Base-by-base conservation (phyloP, 2,797 vertebrate genomes). In the Gobio occitaniae region DNA sequence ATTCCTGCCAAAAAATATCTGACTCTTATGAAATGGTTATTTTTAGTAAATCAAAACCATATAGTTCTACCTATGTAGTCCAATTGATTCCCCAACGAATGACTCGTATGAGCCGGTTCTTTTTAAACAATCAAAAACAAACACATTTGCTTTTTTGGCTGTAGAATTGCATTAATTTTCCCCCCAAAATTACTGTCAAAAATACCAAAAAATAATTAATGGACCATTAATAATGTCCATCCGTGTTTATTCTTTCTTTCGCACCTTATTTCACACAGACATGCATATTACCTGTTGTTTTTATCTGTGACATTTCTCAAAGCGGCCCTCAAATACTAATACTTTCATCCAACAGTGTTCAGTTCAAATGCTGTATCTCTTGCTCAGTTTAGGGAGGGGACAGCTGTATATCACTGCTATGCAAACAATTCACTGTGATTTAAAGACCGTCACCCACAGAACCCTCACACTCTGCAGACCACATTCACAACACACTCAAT, bases 381-480 rank as follows among this genome's bases (percentile, higher is more conserved):
- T 17, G 9, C 29, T 75, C 8, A 76, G 59, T 65, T 50, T 76
- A 61, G 36, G 19, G 50, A 36, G 48, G 65, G 12, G 16, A 19
- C 4, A 36, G 48, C 50, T 69, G 54, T 59, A 70, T 78, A 70
- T 84, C 50, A 84, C 50, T 29, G 38, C 83, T 78, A 41, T 78
- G 63, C 65, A 84, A 84, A 59, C 83, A 78, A 52, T 84, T 59
- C 50, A 69, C 8, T 59, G n/a, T 84, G 83, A 78, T 84, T 78
- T 78, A 84, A 78, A 54, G 48, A 41, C 44, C 0, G 69, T 82
- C 16, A 6, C 8, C 29, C 29, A 65, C 63, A 25, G 61, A 71
- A 76, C 32, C 44, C 59, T 75, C 21, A 76, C 59, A 41, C 61
- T 78, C 25, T 71, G 21, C 75, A 78, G 52, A 63, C n/a, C n/a